Evolutionary conservation across 2,113 vertebrate genomes (phyloP), one percentile per base, ranked within the genome.

Genomic region (Perca flavescens): DNA sequence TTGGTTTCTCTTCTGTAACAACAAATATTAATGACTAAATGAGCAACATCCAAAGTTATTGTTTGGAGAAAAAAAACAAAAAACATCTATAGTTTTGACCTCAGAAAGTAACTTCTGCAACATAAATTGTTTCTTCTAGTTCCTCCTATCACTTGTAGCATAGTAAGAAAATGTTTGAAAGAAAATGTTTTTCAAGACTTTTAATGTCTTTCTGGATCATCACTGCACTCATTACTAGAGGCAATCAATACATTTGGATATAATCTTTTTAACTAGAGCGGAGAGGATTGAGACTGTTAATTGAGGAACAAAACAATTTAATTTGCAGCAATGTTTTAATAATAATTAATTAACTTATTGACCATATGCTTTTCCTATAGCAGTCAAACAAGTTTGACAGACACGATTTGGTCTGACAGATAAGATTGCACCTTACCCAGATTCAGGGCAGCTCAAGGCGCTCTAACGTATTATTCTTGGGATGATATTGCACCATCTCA

Each of bases 401-500:
- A 90, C 8, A 52, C 60, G 68, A 91, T 84, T 65, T 40, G 54
- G 57, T 6, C 63, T 86, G 88, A 84, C 77, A 74, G 84, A 84
- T 70, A 56, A 72, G 52, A 82, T 84, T 71, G 43, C 84, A 86
- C 82, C 79, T 81, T 70, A n/a, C n/a, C 34, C 61, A 60, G 65
- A 86, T 78, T 84, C 72, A 46, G 77, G 64, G 68, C 25, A 73
- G 85, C 88, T 91, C 49, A 68, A 77, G 84, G 86, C 90, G 12
- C 4, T 4, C 46, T 22, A 11, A 43, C 6, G 66, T 83, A 77
- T 85, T 88, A 88, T 89, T 91, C 78, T 80, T 82, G 58, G 63
- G 58, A 84, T 71, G 80, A 85, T 86, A 91, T 89, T 83, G 90
- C 81, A 90, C 52, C 77, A 81, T 87, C 68, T 74, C 80, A 84